These are phyloP conservation scores for Cyprinella venusta DNA, from an alignment of 2,797 vertebrate species.

Conservation along the genomic window DNA sequence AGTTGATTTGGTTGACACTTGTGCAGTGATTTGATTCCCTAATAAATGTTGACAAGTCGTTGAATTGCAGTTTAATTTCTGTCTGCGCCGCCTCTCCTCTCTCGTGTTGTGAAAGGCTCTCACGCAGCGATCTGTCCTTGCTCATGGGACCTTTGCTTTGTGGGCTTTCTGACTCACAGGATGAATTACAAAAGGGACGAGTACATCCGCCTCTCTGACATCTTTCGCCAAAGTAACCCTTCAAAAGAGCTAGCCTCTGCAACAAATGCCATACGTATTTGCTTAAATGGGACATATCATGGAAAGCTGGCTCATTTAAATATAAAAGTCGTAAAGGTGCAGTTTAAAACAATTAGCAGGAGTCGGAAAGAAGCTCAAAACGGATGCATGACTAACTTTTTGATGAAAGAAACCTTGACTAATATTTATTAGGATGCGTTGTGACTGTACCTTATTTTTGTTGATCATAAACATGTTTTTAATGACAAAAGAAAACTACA, in stretches of 20 bases:
- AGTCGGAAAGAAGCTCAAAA: background rate
- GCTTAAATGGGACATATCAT: background rate
- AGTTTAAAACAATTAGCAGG: background rate
- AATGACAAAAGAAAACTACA: background rate
- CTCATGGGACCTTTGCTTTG: slow-evolving; percentile 4
- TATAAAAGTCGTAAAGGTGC: background rate
- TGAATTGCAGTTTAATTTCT: slow-evolving; percentile 2
- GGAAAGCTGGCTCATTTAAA: background rate
- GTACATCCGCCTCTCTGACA: background rate
- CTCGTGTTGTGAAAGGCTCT: slow-evolving; percentile 1
- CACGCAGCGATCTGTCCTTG: background rate
- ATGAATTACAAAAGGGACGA: slow-evolving; percentile 14
- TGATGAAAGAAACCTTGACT: background rate
- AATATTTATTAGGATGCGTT: background rate
- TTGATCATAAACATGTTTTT: too few species aligned
- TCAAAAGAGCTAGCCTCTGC: background rate
- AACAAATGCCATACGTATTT: background rate
- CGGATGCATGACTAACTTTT: background rate
- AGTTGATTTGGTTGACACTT: background rate
- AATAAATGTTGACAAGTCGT: background rate
- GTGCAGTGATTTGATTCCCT: background rate
- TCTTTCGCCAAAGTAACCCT: background rate
- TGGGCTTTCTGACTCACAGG: slow-evolving; percentile 20
- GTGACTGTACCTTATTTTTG: too few species aligned
- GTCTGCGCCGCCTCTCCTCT: background rate